A percentile compares a stretch with the other conserved stretches of the same genome.
Conservation (phyloP, 2,113 vertebrate genomes). For the Crotalus viridis region DNA sequence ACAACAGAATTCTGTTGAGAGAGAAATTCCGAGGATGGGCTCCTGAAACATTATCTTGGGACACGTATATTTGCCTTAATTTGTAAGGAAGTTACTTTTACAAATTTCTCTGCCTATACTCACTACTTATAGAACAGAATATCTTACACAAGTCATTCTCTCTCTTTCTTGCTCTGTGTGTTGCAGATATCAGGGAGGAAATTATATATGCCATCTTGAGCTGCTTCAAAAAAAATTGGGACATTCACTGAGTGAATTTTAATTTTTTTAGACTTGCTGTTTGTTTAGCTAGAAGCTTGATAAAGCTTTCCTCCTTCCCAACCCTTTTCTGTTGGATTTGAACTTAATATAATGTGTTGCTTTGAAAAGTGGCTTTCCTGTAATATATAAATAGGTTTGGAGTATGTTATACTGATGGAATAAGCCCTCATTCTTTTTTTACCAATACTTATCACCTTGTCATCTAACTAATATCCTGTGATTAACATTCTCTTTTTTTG, state of each 20-base stretch:
- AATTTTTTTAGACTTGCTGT: conserved; percentile 17
- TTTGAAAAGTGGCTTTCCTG: not conserved
- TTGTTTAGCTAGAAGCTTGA: not conserved
- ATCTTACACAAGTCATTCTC: no score
- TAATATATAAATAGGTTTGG: not conserved
- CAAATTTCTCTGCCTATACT: not conserved
- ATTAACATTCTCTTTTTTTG: conserved; percentile 23
- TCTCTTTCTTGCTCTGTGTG: not conserved
- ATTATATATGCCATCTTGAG: no score
- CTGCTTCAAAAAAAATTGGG: not conserved
- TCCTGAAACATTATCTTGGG: no score
- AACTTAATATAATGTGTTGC: conserved; percentile 14
- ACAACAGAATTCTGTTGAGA: no score
- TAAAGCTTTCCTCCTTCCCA: not conserved
- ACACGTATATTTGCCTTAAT: no score
- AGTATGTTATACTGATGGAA: not conserved
- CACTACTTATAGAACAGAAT: not conserved
- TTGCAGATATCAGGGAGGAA: not conserved
- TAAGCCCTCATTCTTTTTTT: conserved; percentile 1
- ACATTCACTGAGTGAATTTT: conserved; percentile 32
- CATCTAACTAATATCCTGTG: conserved; percentile 38
- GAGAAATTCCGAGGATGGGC: no score
- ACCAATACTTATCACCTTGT: conserved; percentile 19
- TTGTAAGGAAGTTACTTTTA: conserved; percentile 40
- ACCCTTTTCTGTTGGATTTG: conserved; percentile 1